A percentile compares a stretch with the other conserved stretches of the same genome.
phyloP scores from a whole-genome alignment of 2,113 vertebrate species.

The Aptenodytes forsteri region DNA sequence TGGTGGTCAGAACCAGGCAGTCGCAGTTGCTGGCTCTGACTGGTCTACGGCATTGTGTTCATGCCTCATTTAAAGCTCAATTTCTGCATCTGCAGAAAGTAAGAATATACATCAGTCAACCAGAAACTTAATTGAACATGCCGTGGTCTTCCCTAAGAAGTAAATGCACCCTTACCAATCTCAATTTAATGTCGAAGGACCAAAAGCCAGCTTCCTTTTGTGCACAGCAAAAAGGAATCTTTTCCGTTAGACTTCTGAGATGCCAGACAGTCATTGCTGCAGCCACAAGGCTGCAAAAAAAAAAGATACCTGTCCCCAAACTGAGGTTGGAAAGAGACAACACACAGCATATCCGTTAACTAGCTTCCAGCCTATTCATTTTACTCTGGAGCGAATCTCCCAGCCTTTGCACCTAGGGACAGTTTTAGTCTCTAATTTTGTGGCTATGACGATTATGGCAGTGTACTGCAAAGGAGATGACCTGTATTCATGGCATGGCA shows the following conservation, averaged over 20 bases:
- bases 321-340: not conserved
- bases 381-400: not conserved
- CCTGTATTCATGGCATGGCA: not conserved
- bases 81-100: not conserved
- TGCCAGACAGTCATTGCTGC: not conserved
- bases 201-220: not conserved
- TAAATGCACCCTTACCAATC: not conserved
- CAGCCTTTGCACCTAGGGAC: not conserved
- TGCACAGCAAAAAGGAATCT: not conserved
- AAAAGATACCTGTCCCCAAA: not conserved
- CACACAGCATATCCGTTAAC: not conserved
- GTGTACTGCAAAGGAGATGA: not conserved
- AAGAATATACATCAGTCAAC: not conserved
- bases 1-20: not conserved
- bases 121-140: not conserved
- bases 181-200: not conserved
- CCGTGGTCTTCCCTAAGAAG: not conserved
- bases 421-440: not conserved
- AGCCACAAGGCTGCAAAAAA: not conserved
- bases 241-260: not conserved
- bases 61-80: not conserved
- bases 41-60: not conserved
- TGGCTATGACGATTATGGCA: not conserved
- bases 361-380: not conserved
- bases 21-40: not conserved